phyloP scores from a whole-genome alignment of 2,888 invertebrate species.

The Limnephilus auricula region DNA sequence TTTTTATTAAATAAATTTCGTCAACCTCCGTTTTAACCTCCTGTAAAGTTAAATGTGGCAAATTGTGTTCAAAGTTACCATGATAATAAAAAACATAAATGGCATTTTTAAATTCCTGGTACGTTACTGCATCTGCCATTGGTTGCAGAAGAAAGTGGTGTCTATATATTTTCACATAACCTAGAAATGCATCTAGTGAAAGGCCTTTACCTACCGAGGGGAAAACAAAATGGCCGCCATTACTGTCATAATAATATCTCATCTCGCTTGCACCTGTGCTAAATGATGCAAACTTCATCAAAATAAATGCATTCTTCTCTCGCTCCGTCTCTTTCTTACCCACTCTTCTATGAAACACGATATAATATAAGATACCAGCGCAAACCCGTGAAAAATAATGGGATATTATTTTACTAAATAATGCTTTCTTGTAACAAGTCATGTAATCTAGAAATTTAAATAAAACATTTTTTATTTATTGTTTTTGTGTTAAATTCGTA shows the following conservation, averaged over 20 bases:
- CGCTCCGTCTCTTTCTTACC: neutral
- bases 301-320: neutral
- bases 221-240: neutral
- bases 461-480: no score
- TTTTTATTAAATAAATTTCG: no score
- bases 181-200: constrained; percentile 54
- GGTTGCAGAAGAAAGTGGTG: constrained; percentile 32
- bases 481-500: no score
- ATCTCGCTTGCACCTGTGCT: neutral
- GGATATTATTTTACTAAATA: no score
- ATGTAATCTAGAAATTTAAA: no score
- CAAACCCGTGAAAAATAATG: no score
- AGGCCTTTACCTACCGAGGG: constrained; percentile 8
- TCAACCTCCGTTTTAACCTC: no score
- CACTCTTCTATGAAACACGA: neutral
- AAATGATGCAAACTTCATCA: neutral
- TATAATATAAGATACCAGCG: no score
- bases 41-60: no score
- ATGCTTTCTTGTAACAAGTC: no score
- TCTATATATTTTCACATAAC: constrained; percentile 49
- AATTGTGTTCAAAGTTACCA: no score
- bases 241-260: neutral
- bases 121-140: neutral
- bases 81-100: neutral
- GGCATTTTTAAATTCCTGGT: neutral